Base-by-base conservation (phyloP, 2,113 vertebrate genomes). In the Pyrgilauda ruficollis region DNA sequence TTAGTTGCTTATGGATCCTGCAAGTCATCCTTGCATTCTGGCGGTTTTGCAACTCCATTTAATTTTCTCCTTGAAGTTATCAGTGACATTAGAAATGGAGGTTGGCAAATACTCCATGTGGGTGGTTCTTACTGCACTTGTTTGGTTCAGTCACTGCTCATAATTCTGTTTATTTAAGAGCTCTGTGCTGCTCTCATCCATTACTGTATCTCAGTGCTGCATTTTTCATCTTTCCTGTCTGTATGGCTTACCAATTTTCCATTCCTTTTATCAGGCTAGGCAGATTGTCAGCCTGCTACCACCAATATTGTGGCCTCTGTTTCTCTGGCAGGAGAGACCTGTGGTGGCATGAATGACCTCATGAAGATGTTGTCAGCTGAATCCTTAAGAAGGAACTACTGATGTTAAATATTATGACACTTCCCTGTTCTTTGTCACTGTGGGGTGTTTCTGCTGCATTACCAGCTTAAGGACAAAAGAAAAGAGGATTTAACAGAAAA, bases 1-100 rank as follows among this genome's bases (percentile, higher is more conserved):
- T 93, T 92, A 93, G 37, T 56, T 94, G 33, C 76, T 87, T 87
- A 49, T 66, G 53, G 46, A 95, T 93, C 90, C 72, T 97, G 96
- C 96, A 96, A 97, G 94, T 97, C 97, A 96, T 97, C 89, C 77
- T 93, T 30, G 72, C 53, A 3, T 91, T 88, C 89, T 94, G 89
- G 62, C 6, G 1, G 61, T 53, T 90, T 90, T 77, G 59, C 76
- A 85, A 73, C 67, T 92, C 89, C 82, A 93, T 96, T 93, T 94
- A 84, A 92, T 97, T 96, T 96, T 93, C 92, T 80, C 89, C 93
- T 93, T 93, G 90, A 94, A 97, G 90, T 93, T 97, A 94, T 82
- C 91, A 89, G 87, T 80, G 85, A 77, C 85, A 92, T 92, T 94
- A 94, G 91, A 95, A 96, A 82, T 91, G 55, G 89, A 93, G 61